phyloP scores from a whole-genome alignment of 2,113 vertebrate species.

The Callipepla squamata region DNA sequence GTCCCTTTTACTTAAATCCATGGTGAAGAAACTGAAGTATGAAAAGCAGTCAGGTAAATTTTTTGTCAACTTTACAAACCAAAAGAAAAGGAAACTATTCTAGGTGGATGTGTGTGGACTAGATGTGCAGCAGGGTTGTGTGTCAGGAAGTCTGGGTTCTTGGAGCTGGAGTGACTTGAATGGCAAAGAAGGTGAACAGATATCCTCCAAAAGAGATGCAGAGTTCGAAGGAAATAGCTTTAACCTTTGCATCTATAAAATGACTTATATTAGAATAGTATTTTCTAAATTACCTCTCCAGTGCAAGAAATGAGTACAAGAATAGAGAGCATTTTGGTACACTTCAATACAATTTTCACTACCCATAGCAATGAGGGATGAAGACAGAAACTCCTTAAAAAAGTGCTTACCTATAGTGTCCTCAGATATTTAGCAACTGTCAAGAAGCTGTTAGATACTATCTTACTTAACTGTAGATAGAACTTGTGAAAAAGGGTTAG shows the following conservation, averaged over 20 bases:
- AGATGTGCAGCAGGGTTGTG: rapidly evolving
- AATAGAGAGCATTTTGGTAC: not conserved
- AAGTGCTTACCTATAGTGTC: not conserved
- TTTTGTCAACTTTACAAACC: not conserved
- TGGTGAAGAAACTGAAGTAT: not conserved
- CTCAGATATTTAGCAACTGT: not conserved
- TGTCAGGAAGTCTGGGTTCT: not conserved
- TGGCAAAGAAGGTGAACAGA: rapidly evolving
- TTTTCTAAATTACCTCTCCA: not conserved
- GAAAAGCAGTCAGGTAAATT: not conserved
- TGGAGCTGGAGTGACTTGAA: not conserved
- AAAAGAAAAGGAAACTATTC: not conserved
- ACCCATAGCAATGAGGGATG: not conserved
- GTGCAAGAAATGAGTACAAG: not conserved
- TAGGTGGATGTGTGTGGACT: not conserved
- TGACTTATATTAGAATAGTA: not conserved
- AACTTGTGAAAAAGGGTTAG: not conserved
- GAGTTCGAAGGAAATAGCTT: not conserved
- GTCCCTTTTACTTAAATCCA: not conserved
- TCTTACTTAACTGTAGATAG: not conserved
- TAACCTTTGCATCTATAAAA: not conserved
- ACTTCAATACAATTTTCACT: not conserved
- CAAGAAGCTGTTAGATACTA: not conserved
- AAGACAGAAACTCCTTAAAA: not conserved
- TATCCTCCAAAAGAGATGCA: not conserved